Conservation (phyloP, 2,888 invertebrate genomes). For the Eulithis prunata region DNA sequence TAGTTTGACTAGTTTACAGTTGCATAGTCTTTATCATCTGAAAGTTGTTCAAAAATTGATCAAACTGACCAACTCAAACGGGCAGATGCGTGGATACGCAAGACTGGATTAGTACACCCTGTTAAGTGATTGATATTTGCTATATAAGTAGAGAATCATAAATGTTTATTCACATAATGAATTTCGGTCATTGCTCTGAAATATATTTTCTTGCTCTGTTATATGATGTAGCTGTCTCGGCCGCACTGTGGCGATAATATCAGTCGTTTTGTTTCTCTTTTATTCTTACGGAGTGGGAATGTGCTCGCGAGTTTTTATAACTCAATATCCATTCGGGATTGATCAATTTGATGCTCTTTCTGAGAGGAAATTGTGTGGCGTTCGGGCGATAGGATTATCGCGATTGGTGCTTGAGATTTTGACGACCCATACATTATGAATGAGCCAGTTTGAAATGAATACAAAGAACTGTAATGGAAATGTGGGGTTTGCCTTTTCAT, state of each 20-base stretch:
- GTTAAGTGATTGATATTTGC: too few relatives aligned
- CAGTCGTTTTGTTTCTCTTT: slow-evolving; percentile 37
- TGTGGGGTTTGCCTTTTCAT: neutral
- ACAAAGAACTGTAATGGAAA: neutral
- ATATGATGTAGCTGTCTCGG: slow-evolving; percentile 1
- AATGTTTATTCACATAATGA: too few relatives aligned
- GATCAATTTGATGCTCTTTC: slow-evolving; percentile 33
- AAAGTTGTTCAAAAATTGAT: too few relatives aligned
- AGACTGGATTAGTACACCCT: too few relatives aligned
- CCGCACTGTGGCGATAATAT: slow-evolving; percentile 31
- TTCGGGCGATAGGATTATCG: slow-evolving; percentile 19
- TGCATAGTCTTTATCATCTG: too few relatives aligned
- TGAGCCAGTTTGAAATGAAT: slow-evolving; percentile 9
- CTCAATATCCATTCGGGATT: slow-evolving; percentile 34
- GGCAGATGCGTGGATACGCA: too few relatives aligned
- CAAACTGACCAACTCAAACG: too few relatives aligned
- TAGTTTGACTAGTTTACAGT: too few relatives aligned
- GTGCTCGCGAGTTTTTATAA: slow-evolving; percentile 36
- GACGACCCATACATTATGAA: slow-evolving; percentile 20
- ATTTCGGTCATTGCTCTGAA: neutral
- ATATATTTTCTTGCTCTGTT: neutral
- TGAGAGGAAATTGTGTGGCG: slow-evolving; percentile 28
- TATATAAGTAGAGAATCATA: too few relatives aligned
- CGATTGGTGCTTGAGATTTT: slow-evolving; percentile 28
- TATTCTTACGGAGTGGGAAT: slow-evolving; percentile 32